Percentiles rank a stretch among this genome's conserved stretches.
Evolutionary conservation across 1,140 invertebrate species (phyloP).

Genomic region (Neomicropteryx cornuta): DNA sequence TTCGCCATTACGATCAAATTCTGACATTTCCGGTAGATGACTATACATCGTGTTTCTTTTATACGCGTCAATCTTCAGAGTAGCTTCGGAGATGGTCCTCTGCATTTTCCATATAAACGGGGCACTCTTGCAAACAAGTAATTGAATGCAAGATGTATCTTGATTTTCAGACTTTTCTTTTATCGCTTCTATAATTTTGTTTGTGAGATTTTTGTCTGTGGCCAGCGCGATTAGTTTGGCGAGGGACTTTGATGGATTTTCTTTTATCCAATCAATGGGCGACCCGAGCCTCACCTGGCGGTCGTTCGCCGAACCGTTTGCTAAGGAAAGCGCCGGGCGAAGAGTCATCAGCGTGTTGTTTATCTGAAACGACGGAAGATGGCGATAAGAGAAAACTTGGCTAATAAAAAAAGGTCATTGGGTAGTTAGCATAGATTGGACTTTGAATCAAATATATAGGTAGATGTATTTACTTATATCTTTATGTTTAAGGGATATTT

Average conservation of each 20-base stretch:
- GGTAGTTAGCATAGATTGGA: too few relatives aligned
- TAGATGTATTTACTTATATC: too few relatives aligned
- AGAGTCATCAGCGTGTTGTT: constrained; percentile 30
- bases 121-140: constrained; percentile 64
- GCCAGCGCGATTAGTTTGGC: constrained; percentile 43
- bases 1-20: constrained; percentile 49
- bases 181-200: constrained; percentile 47
- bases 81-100: constrained; percentile 39
- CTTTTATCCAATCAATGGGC: constrained; percentile 38
- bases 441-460: too few relatives aligned
- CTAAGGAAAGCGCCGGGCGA: constrained; percentile 15
- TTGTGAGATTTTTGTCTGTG: constrained; percentile 47
- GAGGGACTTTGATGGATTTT: constrained; percentile 35
- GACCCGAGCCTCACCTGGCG: constrained; percentile 21
- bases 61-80: constrained; percentile 10
- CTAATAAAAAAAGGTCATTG: too few relatives aligned
- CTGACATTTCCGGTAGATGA: constrained; percentile 49
- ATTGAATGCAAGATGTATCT: constrained; percentile 55
- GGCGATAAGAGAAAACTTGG: constrained; percentile 4
- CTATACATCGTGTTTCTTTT: constrained; percentile 35
- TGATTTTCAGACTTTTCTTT: constrained; percentile 38
- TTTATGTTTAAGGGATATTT: too few relatives aligned
- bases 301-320: constrained; percentile 17
- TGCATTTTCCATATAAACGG: constrained; percentile 68
- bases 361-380: constrained; percentile 30